Evolutionary conservation across 2,113 vertebrate species (phyloP).

Genomic region (Ptyas mucosa): DNA sequence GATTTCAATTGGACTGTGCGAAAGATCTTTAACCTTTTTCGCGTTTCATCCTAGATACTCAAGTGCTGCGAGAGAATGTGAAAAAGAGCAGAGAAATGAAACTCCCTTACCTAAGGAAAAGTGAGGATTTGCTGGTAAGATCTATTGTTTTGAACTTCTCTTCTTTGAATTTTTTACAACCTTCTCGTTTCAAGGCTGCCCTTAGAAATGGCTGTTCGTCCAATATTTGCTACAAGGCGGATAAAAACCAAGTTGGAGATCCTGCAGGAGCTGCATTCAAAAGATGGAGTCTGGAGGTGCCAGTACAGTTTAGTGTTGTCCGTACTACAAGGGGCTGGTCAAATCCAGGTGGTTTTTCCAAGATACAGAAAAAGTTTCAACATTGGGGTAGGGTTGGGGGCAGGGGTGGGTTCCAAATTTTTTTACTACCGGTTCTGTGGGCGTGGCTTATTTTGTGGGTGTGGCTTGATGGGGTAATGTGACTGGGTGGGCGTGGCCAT

Average conservation of each 20-base stretch:
- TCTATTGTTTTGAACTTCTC: background rate
- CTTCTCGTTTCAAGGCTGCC: background rate
- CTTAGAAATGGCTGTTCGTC: background rate
- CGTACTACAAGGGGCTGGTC: too few species aligned
- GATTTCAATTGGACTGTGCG: background rate
- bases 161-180: background rate
- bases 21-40: background rate
- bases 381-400: too few species aligned
- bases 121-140: background rate
- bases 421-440: too few species aligned
- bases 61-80: background rate
- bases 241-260: background rate
- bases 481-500: too few species aligned
- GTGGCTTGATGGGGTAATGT: too few species aligned
- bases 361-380: too few species aligned
- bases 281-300: background rate
- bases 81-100: background rate
- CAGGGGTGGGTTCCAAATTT: too few species aligned
- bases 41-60: background rate
- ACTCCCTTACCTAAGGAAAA: background rate
- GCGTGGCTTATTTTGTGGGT: too few species aligned
- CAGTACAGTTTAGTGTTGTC: background rate
- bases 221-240: background rate
- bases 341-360: too few species aligned
- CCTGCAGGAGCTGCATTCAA: background rate